Evolutionary conservation across 2,113 vertebrate species (phyloP).

Genomic region (Naja naja): DNA sequence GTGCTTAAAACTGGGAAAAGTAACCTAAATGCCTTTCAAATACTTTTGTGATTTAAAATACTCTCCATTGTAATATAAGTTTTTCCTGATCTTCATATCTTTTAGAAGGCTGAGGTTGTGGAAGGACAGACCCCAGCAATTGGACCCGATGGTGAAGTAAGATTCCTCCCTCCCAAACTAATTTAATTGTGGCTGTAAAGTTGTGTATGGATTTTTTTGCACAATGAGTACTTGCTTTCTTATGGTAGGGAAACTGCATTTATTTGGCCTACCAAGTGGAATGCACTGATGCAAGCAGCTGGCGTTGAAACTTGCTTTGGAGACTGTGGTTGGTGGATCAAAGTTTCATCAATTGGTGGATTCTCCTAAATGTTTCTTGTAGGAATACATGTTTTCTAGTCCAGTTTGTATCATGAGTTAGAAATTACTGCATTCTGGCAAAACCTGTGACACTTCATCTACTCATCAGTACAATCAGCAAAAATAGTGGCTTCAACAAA

Average conservation of each 20-base stretch:
- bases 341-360: not conserved
- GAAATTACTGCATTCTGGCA: not conserved
- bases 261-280: not conserved
- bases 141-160: slow-evolving; percentile 91
- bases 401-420: not conserved
- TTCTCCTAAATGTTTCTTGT: not conserved
- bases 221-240: not conserved
- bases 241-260: not conserved
- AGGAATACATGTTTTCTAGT: not conserved
- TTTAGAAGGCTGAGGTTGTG: slow-evolving; percentile 80
- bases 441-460: not conserved
- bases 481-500: not conserved
- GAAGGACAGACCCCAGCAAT: slow-evolving; percentile 79
- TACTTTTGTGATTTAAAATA: not conserved
- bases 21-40: too few species aligned
- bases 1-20: not conserved
- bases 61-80: fast-evolving
- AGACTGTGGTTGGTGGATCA: not conserved
- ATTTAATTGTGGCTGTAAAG: not conserved
- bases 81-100: not conserved
- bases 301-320: not conserved
- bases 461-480: not conserved
- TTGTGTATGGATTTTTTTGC: not conserved
- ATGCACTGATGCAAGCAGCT: not conserved
- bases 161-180: slow-evolving; percentile 16